Conservation (phyloP, 2,113 vertebrate species). For the Alces alces region DNA sequence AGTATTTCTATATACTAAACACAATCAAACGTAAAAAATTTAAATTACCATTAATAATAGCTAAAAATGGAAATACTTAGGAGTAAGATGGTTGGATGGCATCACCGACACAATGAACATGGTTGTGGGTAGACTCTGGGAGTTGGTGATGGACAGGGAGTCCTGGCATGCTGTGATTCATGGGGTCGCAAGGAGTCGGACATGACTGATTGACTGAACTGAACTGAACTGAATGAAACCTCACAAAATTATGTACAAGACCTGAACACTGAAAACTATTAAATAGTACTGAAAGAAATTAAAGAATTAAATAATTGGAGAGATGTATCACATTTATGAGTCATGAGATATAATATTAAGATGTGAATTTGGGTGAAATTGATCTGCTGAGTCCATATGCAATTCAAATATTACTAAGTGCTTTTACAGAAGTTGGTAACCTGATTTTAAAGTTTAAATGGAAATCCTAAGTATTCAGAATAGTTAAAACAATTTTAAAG, state of each 20-base stretch:
- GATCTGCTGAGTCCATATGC: not conserved
- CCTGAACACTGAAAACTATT: not conserved
- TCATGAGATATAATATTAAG: not conserved
- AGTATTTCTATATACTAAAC: not conserved
- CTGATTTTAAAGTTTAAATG: constrained; percentile 5
- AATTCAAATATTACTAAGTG: not conserved
- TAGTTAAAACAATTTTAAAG: not conserved
- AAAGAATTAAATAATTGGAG: not conserved
- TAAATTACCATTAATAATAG: not conserved
- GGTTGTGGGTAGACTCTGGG: too few species aligned
- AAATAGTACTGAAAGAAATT: not conserved
- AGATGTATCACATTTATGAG: not conserved
- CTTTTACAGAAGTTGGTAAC: not conserved
- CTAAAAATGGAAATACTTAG: not conserved
- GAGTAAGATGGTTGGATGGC: not conserved
- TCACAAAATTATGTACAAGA: not conserved
- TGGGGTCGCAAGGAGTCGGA: too few species aligned
- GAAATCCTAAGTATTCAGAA: not conserved
- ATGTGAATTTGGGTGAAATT: not conserved
- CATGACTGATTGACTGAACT: too few species aligned
- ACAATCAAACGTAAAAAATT: not conserved
- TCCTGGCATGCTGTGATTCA: too few species aligned
- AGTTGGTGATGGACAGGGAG: too few species aligned
- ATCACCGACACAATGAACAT: too few species aligned
- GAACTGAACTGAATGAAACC: not conserved